Percentiles rank a stretch among this genome's conserved stretches.
Evolutionary conservation across 2,888 invertebrate species (phyloP).

Genomic region (Pocota personata): DNA sequence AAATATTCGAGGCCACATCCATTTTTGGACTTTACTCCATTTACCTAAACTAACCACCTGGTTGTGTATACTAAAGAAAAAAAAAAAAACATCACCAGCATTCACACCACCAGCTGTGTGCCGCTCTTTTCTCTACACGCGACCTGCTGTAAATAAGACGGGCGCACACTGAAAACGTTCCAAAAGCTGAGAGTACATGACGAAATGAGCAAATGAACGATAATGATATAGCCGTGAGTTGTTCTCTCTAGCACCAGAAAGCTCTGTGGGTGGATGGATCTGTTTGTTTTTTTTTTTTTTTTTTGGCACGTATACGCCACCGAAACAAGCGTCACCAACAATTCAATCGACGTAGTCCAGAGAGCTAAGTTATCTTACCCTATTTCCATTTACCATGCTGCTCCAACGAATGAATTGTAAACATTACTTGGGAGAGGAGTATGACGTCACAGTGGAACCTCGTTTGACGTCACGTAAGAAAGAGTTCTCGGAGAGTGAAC

Average conservation of each 20-base stretch:
- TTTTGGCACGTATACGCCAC: constrained; percentile 58
- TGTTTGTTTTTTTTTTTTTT: constrained; percentile 14
- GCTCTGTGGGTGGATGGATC: constrained; percentile 25
- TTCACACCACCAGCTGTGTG: constrained; percentile 35
- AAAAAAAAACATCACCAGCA: neutral
- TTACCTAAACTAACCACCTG: constrained; percentile 19
- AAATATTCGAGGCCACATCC: constrained; percentile 33
- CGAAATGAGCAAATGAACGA: constrained; percentile 38
- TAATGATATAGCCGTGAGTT: constrained; percentile 33
- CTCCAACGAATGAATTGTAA: constrained; percentile 40
- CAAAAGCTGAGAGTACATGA: constrained; percentile 36
- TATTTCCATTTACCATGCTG: neutral
- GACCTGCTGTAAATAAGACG: constrained; percentile 40
- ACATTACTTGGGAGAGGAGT: constrained; percentile 53
- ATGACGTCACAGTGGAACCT: constrained; percentile 60
- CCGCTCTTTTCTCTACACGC: constrained; percentile 18
- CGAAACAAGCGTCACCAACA: constrained; percentile 54
- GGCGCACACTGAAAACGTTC: constrained; percentile 21
- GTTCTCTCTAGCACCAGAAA: constrained; percentile 22
- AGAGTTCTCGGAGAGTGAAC: neutral
- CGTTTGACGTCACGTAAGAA: constrained; percentile 62
- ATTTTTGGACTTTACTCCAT: constrained; percentile 15
- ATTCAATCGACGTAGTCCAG: constrained; percentile 36
- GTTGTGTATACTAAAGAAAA: neutral
- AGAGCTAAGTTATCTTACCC: constrained; percentile 42